Evolutionary conservation across 2,113 vertebrate genomes (phyloP).

Genomic region (Notarius lentiginosus): DNA sequence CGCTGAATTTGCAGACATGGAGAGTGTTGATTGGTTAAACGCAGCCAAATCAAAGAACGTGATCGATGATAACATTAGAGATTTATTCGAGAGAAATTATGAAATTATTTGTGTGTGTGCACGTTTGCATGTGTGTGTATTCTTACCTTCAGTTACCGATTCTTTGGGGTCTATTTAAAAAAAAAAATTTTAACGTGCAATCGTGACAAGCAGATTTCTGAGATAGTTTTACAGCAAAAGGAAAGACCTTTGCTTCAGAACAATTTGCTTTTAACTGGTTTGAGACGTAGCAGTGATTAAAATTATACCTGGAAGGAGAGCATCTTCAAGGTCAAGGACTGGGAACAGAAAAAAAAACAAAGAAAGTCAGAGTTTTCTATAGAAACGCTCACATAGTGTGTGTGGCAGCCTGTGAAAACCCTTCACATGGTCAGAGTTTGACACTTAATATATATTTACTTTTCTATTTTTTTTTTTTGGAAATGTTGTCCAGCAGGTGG

Average conservation of each 20-base stretch:
- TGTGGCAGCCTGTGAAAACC: no score
- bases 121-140: not conserved
- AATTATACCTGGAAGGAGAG: constrained; percentile 36
- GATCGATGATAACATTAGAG: not conserved
- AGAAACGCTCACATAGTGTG: not conserved
- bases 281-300: not conserved
- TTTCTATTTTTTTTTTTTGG: no score
- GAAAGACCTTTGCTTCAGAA: not conserved
- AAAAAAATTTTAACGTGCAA: not conserved
- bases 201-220: not conserved
- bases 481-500: no score
- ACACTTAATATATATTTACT: not conserved
- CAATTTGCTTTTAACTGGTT: not conserved
- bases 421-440: not conserved
- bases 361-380: not conserved
- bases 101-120: not conserved
- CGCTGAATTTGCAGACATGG: not conserved
- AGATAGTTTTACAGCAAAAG: not conserved
- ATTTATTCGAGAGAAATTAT: not conserved
- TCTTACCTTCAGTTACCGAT: not conserved
- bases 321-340: constrained; percentile 44
- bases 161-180: not conserved
- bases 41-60: not conserved
- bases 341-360: not conserved
- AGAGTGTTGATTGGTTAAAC: not conserved